Conservation (phyloP, 2,797 vertebrate genomes). For the Bufotes viridis region DNA sequence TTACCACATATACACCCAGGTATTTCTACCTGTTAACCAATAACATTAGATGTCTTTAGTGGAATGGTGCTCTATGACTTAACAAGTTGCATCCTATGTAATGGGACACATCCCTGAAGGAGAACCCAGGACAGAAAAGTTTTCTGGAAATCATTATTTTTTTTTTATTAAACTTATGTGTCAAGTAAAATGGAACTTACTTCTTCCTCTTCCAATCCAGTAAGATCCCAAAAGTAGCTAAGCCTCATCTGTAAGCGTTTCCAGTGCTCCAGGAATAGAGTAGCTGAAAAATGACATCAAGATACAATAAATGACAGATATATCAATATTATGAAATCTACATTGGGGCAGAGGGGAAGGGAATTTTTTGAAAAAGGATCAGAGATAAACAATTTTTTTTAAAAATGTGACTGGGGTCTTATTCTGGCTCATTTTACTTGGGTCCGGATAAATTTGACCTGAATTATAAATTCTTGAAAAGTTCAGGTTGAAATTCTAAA, state of each 20-base stretch:
- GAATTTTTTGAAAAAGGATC: neutral
- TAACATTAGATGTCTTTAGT: no score
- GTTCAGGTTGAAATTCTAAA: no score
- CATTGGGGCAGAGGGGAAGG: neutral
- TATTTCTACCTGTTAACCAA: no score
- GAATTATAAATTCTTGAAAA: no score
- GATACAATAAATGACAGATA: neutral
- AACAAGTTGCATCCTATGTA: neutral
- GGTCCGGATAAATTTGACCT: no score
- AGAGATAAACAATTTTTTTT: no score
- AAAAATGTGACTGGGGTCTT: no score
- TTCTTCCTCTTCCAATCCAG: conserved; percentile 93
- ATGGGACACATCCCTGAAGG: no score
- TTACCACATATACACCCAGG: no score
- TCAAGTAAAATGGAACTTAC: conserved; percentile 73
- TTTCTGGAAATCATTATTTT: neutral
- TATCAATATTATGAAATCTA: neutral
- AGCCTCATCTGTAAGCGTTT: conserved; percentile 94
- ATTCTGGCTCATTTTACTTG: no score
- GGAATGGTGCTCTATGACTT: neutral
- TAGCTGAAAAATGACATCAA: conserved; percentile 76
- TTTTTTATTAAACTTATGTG: neutral
- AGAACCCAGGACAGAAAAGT: neutral
- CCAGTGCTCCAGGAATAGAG: conserved; percentile 97
- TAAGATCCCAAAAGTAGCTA: conserved; percentile 94